Conservation (phyloP, 2,797 vertebrate genomes). For the Aselliscus stoliczkanus region DNA sequence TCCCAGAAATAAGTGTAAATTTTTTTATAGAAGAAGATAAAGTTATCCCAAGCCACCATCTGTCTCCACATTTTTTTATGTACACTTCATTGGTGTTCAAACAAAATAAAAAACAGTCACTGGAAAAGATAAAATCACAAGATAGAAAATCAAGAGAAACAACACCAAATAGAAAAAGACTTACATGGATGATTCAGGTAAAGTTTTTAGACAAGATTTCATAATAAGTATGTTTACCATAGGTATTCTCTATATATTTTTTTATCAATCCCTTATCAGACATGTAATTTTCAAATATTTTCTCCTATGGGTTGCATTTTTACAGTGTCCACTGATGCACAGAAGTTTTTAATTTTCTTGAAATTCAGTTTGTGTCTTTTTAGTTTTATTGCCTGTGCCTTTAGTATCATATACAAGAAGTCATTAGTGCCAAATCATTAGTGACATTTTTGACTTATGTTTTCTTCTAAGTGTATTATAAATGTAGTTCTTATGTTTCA, state of each 20-base stretch:
- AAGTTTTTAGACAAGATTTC: neutral
- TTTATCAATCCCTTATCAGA: neutral
- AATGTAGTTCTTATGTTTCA: neutral
- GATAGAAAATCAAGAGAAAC: conserved; percentile 35
- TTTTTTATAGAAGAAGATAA: conserved; percentile 30
- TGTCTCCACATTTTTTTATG: neutral
- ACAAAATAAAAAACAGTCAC: neutral
- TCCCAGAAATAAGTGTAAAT: neutral
- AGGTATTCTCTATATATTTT: neutral
- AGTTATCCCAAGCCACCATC: neutral
- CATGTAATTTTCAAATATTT: neutral
- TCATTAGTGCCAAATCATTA: neutral
- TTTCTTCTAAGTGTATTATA: neutral
- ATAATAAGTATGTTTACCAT: neutral
- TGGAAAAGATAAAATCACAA: neutral
- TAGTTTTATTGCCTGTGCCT: neutral
- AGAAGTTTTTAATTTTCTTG: conserved; percentile 5
- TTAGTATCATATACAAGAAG: neutral
- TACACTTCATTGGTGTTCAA: neutral
- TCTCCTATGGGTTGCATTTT: neutral
- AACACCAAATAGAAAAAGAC: neutral
- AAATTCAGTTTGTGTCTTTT: neutral
- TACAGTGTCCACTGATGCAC: neutral
- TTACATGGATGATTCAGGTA: neutral
- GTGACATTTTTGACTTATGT: neutral